Base-by-base conservation (phyloP, 2,888 invertebrate genomes). In the Abscondita cerata region DNA sequence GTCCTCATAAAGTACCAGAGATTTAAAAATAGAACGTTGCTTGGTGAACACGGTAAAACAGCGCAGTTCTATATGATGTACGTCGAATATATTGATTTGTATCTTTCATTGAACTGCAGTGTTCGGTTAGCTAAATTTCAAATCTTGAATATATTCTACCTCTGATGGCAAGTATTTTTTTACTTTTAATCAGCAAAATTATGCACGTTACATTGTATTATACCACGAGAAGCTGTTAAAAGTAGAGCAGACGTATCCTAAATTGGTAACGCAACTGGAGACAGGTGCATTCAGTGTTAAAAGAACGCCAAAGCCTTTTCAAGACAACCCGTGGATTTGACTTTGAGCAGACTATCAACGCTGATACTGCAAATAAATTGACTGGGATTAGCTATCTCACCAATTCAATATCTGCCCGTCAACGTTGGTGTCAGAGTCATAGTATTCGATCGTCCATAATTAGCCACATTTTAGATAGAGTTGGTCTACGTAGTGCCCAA, bases 281-380 rank as follows among this genome's bases (percentile, higher is more conserved):
- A 46, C 62, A 25, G 68, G 70, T 6, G 69, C 66, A 8, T 71
- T 73, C 59, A 72, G 71, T 40, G 63, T 72, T 15, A 58, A 58
- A 65, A 60, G 71, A 59, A 72, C 71, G 1, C 3, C 15, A 2
- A n/a, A 68, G 70, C 40, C 65, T 66, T 52, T 72, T 72, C n/a
- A 40, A 66, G 69, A 16, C 40, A 69, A 57, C 64, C 66, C n/a
- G n/a, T n/a, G n/a, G n/a, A n/a, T n/a, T n/a, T n/a, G n/a, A n/a
- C n/a, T n/a, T 12, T 68, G 71, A 72, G 40, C 71, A 73, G 48
- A 72, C 70, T 9, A 70, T 72, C 16, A 70, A 72, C 65, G 74
- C 65, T 50, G 73, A 72, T 38, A 72, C 71, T 52, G 72, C 69
- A 25, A 59, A 63, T 36, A 38, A 62, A 25, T 57, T 72, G 5